Evolutionary conservation across 2,888 invertebrate species (phyloP), one percentile per base, ranked within the genome.

Genomic region (Vandiemenella viatica): DNA sequence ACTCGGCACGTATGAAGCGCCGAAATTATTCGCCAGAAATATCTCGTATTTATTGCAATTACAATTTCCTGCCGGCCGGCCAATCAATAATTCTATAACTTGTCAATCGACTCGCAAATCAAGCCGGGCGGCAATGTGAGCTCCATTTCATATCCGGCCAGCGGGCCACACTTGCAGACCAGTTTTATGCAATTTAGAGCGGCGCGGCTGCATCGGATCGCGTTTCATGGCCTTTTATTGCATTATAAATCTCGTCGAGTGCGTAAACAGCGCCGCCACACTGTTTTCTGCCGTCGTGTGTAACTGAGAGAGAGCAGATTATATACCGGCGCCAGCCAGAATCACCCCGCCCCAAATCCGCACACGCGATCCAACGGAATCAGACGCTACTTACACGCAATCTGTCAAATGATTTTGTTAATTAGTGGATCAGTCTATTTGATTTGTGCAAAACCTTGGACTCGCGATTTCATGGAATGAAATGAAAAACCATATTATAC

Each of bases 1-100:
- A 49, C 49, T 49, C 49, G 26, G 26, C 47, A 47, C 47, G 42
- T 47, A 32, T 22, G 26, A 13, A 41, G 16, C 16, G 8, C 38
- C 23, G 40, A 47, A 47, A 47, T 47, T 47, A 47, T 47, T 47
- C 47, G 41, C 47, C 47, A 47, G 40, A 47, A 46, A 47, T 47
- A 47, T 47, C 32, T 47, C 47, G 42, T 47, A 47, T 47, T 47
- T 47, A 42, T 42, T 47, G 42, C 47, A 47, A 47, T 47, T 42
- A 47, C 47, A 47, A 47, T 47, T 42, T 47, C 47, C 47, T 40
- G 41, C 40, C 37, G 37, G 20, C 18, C 17, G 16, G 18, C 19
- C 10, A 20, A 47, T 47, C 47, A 47, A 47, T 47, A 20, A 20
- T 20, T 23, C 32, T 42, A 23, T 26, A 47, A 42, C 47, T 42